Evolutionary conservation across 1,140 invertebrate species (phyloP), one percentile per base, ranked within the genome.

Genomic region (Drosophila bocki): DNA sequence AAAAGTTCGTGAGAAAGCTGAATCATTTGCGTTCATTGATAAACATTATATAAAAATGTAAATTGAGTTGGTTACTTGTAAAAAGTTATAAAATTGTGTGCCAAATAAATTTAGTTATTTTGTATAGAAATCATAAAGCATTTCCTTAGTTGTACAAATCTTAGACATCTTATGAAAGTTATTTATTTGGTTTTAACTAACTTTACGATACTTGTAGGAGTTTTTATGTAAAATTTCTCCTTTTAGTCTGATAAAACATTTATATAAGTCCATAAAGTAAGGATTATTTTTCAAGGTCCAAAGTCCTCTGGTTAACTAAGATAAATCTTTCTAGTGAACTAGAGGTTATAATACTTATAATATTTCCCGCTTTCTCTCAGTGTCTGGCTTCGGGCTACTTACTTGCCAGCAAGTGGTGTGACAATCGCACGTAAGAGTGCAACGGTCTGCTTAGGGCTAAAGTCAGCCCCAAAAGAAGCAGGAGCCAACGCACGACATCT

Each of bases 381-480:
- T 48, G 67, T 12, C 15, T 39, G 8, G 6, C 3, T n/a, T 13
- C 15, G 17, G 11, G 29, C 32, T 61, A 80, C 71, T 57, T 56
- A 56, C 64, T 76, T 72, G 67, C 71, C 61, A 68, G 60, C 80
- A 79, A 90, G 78, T 90, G 82, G 86, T 90, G 86, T 90, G 79
- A 90, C 86, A 91, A 91, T 90, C 82, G 82, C 86, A 90, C 86
- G 86, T 82, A 75, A 86, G 80, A 90, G 86, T 91, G 82, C 86
- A 90, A 82, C 81, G 79, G 82, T 86, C 84, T 80, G 74, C 68
- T 84, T 82, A 79, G 67, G 59, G 47, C 45, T 62, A 71, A 71
- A 71, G 69, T 47, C 69, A 71, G 69, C 69, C 47, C 70, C 72
- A 60, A 71, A 63, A 53, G 35, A n/a, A 39, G 22, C 42, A 44